A percentile compares a stretch with the other conserved stretches of the same genome.
phyloP scores from a whole-genome alignment of 2,888 invertebrate species.

The Byasa hedistus region DNA sequence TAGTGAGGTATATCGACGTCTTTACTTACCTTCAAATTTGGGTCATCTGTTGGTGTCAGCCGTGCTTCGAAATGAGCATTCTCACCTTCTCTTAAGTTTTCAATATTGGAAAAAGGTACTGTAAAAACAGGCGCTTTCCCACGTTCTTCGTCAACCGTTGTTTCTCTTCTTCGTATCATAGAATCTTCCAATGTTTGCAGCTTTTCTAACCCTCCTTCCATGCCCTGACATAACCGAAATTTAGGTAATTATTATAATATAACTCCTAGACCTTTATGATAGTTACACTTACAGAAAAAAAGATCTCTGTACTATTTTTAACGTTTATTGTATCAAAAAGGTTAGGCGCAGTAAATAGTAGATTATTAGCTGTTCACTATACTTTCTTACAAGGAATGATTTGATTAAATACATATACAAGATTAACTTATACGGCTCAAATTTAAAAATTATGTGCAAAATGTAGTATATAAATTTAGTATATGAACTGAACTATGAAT shows the following conservation, averaged over 20 bases:
- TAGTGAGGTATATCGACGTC: neutral
- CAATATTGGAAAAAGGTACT: slow-evolving; percentile 91
- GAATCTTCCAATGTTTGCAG: slow-evolving; percentile 95
- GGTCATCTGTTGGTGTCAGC: slow-evolving; percentile 93
- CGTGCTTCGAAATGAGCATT: slow-evolving; percentile 95
- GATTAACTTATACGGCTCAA: too few species aligned
- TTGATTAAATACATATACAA: too few species aligned
- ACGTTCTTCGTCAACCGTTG: slow-evolving; percentile 85
- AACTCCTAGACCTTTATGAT: neutral
- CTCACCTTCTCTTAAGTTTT: slow-evolving; percentile 93
- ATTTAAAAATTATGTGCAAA: too few species aligned
- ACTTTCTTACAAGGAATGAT: too few species aligned
- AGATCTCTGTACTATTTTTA: too few species aligned
- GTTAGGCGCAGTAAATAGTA: too few species aligned
- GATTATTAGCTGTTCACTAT: too few species aligned
- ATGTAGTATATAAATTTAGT: too few species aligned
- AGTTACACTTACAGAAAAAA: too few species aligned
- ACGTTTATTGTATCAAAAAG: too few species aligned
- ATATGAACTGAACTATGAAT: too few species aligned
- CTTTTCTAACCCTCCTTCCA: slow-evolving; percentile 97
- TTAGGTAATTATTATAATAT: neutral
- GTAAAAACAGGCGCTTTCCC: slow-evolving; percentile 95
- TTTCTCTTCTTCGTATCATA: slow-evolving; percentile 87
- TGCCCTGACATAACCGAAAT: slow-evolving; percentile 82
- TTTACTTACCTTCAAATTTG: slow-evolving; percentile 85